Evolutionary conservation across 2,888 invertebrate species (phyloP).

Genomic region (Drosophila macrothrix): DNA sequence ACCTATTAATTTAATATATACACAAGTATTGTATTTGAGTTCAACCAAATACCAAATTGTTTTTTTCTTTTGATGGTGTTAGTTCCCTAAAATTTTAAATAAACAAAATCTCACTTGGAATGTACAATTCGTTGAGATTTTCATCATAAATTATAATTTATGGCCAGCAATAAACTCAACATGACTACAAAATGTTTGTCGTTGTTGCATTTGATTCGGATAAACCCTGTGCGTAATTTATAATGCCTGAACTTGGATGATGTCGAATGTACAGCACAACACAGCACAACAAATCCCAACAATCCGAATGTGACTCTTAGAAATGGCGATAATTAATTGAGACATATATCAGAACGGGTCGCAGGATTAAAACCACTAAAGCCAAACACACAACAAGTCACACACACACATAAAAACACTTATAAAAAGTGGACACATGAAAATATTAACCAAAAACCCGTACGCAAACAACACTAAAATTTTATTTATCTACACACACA

Average conservation of each 20-base stretch:
- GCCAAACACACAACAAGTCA: conserved; percentile 24
- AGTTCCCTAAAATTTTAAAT: background rate
- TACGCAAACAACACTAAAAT: conserved; percentile 48
- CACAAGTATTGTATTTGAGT: background rate
- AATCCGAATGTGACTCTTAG: conserved; percentile 25
- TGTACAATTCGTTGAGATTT: background rate
- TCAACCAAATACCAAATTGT: background rate
- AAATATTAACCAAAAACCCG: conserved; percentile 32
- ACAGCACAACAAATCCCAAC: conserved; percentile 13
- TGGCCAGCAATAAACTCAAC: conserved; percentile 28
- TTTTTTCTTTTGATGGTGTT: background rate
- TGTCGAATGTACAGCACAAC: background rate
- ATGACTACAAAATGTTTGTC: background rate
- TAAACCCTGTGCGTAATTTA: conserved; percentile 23
- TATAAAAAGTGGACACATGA: background rate
- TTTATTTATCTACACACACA: conserved; percentile 57
- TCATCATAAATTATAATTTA: conserved; percentile 23
- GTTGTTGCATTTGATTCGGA: conserved; percentile 13
- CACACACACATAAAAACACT: background rate
- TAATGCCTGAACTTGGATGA: background rate
- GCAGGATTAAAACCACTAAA: conserved; percentile 32
- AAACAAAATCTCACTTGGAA: background rate
- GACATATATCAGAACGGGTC: conserved; percentile 57
- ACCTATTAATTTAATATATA: background rate
- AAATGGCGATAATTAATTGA: conserved; percentile 71